Evolutionary conservation across 2,888 invertebrate genomes (phyloP).

Genomic region (Scotopteryx bipunctaria): DNA sequence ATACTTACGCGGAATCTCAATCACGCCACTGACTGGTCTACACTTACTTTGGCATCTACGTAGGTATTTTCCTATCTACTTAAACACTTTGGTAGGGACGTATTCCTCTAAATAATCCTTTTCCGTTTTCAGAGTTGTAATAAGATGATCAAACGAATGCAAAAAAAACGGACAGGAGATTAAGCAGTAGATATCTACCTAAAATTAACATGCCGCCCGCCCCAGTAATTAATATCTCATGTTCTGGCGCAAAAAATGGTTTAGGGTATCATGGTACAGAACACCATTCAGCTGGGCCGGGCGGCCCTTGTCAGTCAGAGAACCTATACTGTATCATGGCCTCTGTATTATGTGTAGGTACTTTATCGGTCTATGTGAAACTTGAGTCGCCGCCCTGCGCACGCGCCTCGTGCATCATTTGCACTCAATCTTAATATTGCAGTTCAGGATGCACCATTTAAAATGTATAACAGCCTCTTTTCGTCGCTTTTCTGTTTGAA

Average conservation of each 20-base stretch:
- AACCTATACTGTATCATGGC: conserved; percentile 30
- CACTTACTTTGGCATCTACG: neutral
- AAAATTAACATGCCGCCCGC: conserved; percentile 71
- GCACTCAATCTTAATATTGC: conserved; percentile 79
- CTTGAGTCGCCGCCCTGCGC: conserved; percentile 60
- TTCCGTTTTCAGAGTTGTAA: no score
- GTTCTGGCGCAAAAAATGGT: conserved; percentile 61
- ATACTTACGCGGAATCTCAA: no score
- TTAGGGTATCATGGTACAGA: conserved; percentile 42
- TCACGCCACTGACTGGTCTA: no score
- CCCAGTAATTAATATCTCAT: conserved; percentile 77
- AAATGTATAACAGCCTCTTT: conserved; percentile 66
- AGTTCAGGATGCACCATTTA: conserved; percentile 74
- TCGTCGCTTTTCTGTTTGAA: conserved; percentile 54
- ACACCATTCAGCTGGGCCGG: conserved; percentile 8
- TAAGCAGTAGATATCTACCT: no score
- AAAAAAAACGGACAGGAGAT: conserved; percentile 48
- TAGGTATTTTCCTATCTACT: conserved; percentile 9
- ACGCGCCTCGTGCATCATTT: conserved; percentile 76
- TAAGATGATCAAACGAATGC: conserved; percentile 20
- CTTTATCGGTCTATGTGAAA: conserved; percentile 49
- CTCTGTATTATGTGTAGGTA: no score
- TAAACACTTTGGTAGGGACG: no score
- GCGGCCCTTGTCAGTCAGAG: conserved; percentile 30
- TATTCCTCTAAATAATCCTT: no score